Conservation (phyloP, 2,113 vertebrate species). For the Vulpes vulpes region DNA sequence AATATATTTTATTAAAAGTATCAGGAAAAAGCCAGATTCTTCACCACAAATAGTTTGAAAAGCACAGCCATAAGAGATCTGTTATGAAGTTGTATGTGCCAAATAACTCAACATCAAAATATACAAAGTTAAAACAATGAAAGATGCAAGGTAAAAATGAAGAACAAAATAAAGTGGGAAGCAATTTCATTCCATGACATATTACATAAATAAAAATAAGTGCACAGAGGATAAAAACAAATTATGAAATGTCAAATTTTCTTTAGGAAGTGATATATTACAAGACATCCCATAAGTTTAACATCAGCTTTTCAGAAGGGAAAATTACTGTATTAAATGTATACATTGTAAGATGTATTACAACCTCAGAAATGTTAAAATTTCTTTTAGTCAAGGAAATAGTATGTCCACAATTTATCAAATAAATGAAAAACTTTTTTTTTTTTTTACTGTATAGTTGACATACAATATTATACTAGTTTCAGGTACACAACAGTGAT, state of each 20-base stretch:
- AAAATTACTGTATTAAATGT: slow-evolving; percentile 48
- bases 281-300: slow-evolving; percentile 38
- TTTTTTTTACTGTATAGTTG: neutral
- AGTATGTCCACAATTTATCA: slow-evolving; percentile 10
- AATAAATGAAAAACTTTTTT: slow-evolving; percentile 20
- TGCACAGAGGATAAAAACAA: slow-evolving; percentile 23
- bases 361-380: slow-evolving; percentile 16
- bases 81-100: slow-evolving; percentile 28
- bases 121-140: slow-evolving; percentile 49
- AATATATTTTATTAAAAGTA: slow-evolving; percentile 43
- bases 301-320: neutral
- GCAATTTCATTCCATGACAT: neutral
- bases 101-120: slow-evolving; percentile 50
- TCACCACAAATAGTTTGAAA: slow-evolving; percentile 58
- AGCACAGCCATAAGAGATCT: neutral
- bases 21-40: neutral
- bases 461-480: neutral
- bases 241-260: slow-evolving; percentile 9
- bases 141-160: slow-evolving; percentile 46
- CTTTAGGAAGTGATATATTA: neutral
- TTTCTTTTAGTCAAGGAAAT: slow-evolving; percentile 25
- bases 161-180: slow-evolving; percentile 35
- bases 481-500: neutral
- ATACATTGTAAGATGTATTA: neutral
- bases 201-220: neutral